These are phyloP conservation scores for Galago senegalensis DNA, from an alignment of 2,797 vertebrate genomes.

Conservation along the genomic window DNA sequence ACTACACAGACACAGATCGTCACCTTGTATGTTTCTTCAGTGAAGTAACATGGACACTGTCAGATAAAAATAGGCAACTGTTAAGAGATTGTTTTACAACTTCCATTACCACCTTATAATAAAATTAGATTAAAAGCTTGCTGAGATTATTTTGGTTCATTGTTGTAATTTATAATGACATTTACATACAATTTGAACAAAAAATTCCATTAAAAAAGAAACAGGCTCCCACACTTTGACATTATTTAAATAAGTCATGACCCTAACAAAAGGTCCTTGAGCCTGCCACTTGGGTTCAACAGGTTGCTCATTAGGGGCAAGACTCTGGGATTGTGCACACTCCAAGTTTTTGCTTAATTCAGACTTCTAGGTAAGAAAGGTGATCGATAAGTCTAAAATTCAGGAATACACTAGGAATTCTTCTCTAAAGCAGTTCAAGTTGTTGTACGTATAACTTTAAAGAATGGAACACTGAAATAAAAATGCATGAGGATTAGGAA, in stretches of 20 bases:
- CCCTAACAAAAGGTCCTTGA: not conserved
- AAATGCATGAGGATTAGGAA: slow-evolving; percentile 58
- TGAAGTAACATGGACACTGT: slow-evolving; percentile 93
- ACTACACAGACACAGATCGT: slow-evolving; percentile 88
- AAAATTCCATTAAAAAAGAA: slow-evolving; percentile 45
- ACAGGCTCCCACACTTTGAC: not conserved
- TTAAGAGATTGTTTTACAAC: slow-evolving; percentile 85
- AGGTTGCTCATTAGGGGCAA: not conserved
- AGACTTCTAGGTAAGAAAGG: slow-evolving; percentile 10
- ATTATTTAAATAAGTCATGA: slow-evolving; percentile 47
- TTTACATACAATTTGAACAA: slow-evolving; percentile 60
- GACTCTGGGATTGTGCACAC: not conserved
- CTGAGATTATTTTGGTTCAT: not conserved
- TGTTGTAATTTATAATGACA: slow-evolving; percentile 49
- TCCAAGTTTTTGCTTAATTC: not conserved
- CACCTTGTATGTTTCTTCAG: slow-evolving; percentile 95
- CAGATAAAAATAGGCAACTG: slow-evolving; percentile 90
- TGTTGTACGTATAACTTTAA: slow-evolving; percentile 43
- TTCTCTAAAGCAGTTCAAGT: slow-evolving; percentile 49
- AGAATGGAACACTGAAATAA: slow-evolving; percentile 60
- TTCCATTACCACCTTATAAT: slow-evolving; percentile 57
- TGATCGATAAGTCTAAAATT: slow-evolving; percentile 33
- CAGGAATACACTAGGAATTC: not conserved
- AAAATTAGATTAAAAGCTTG: slow-evolving; percentile 48
- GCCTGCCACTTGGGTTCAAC: not conserved